Evolutionary conservation across 2,113 vertebrate genomes (phyloP), one percentile per base, ranked within the genome.

Genomic region (Dipodomys ordii): DNA sequence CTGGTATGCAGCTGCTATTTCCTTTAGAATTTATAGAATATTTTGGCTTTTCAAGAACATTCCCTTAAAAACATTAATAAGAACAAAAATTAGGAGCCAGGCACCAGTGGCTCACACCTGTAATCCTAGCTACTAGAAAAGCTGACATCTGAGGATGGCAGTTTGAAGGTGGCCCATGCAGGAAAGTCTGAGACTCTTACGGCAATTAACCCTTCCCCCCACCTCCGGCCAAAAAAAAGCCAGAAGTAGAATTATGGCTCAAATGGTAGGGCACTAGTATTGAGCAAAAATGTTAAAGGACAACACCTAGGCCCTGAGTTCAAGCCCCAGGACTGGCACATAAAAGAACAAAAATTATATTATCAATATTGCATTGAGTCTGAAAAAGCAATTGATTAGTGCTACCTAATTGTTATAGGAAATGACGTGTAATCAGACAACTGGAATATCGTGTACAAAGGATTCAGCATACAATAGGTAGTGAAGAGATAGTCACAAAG

Each of bases 41-140:
- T 83, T 87, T 83, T 72, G 30, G 46, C 69, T 88, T 93, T 77
- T 4, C 35, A 85, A 67, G 87, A 18, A 71, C 20, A 86, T 57
- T 7, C 80, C 88, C 22, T 87, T 85, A 23, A 88, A 95, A 93
- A 77, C 71, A 11, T 76, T 69, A 44, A 80, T 77, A 78, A 88
- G 27, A 76, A 67, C 15, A 76, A 81, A 68, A 64, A 32, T 69
- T 64, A 90, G 49, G 49, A 9, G 12, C 49, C 12, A 49, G 49
- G 49, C 49, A 49, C 49, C 12, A 49, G 49, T 49, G 49, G 49
- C 49, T 49, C 49, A 49, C 8, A 49, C 49, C 49, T 49, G 49
- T 49, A 49, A 49, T 49, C 49, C 49, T 49, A 49, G 49, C 49
- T 49, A 49, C 49, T 49, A 49, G 49, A 49, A 49, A 49, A 12